A percentile compares a stretch with the other conserved stretches of the same genome.
Conservation (phyloP, 2,797 vertebrate genomes). For the Netta rufina region DNA sequence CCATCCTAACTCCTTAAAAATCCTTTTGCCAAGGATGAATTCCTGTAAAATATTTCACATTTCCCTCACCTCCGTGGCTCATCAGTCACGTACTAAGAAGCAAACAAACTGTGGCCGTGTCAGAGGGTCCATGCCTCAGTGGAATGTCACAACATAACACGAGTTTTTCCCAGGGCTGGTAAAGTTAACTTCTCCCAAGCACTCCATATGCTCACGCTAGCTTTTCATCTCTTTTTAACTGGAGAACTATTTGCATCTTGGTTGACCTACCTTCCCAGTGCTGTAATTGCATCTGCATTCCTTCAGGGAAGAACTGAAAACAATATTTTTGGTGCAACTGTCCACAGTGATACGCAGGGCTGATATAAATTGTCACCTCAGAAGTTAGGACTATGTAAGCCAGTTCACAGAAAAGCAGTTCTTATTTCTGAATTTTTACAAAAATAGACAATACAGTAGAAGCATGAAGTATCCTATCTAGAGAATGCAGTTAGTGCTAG, state of each 20-base stretch:
- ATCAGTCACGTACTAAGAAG: neutral
- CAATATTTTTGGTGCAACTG: neutral
- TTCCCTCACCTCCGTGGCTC: neutral
- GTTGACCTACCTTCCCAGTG: neutral
- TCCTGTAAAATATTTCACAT: neutral
- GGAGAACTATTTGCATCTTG: neutral
- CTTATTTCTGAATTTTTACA: neutral
- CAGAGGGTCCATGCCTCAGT: neutral
- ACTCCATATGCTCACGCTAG: neutral
- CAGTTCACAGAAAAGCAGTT: neutral
- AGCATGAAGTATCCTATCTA: neutral
- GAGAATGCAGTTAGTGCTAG: neutral
- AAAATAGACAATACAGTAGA: neutral
- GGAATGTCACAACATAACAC: neutral
- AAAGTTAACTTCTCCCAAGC: neutral
- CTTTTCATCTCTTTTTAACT: neutral
- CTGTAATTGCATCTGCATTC: neutral
- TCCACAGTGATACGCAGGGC: neutral
- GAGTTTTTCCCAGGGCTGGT: neutral
- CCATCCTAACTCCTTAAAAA: neutral
- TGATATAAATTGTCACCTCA: neutral
- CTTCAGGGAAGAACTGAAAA: neutral
- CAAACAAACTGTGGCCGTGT: neutral
- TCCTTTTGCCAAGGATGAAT: neutral
- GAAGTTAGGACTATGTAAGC: neutral